phyloP scores from a whole-genome alignment of 2,888 invertebrate genomes.

The Chymomyza caudatula region DNA sequence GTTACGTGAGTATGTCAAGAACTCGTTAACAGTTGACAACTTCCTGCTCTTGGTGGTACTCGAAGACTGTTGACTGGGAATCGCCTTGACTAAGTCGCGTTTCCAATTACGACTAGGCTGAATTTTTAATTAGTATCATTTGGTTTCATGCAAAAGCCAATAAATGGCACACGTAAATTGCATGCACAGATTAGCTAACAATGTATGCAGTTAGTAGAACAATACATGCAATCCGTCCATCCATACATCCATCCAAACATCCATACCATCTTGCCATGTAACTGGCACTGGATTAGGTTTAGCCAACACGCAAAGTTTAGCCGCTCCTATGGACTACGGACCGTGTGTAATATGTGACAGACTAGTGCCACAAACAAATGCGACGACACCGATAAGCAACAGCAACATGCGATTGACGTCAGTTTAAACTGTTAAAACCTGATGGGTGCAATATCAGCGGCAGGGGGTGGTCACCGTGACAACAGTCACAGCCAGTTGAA shows the following conservation, averaged over 20 bases:
- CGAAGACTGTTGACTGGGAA: not conserved
- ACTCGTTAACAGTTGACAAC: conserved; percentile 62
- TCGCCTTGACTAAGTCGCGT: not conserved
- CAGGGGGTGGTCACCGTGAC: not conserved
- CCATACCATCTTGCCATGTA: not conserved
- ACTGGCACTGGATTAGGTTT: conserved; percentile 61
- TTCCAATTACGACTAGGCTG: not conserved
- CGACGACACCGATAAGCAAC: conserved; percentile 60
- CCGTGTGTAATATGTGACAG: conserved; percentile 14
- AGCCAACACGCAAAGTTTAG: conserved; percentile 69
- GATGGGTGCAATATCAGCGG: not conserved
- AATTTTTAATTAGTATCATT: conserved; percentile 53
- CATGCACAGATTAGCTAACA: conserved; percentile 58
- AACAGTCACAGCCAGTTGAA: not conserved
- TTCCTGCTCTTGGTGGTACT: conserved; percentile 66
- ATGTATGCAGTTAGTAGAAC: conserved; percentile 8
- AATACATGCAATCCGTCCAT: conserved; percentile 16
- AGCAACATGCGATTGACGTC: conserved; percentile 6
- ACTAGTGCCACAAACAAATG: conserved; percentile 29
- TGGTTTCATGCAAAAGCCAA: conserved; percentile 28
- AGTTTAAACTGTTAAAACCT: not conserved
- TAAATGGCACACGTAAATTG: conserved; percentile 38
- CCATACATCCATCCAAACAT: not conserved
- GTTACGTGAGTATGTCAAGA: conserved; percentile 32
- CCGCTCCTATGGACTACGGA: conserved; percentile 36